These are phyloP conservation scores for Maniola jurtina DNA, from an alignment of 1,140 invertebrate species.

Conservation along the genomic window DNA sequence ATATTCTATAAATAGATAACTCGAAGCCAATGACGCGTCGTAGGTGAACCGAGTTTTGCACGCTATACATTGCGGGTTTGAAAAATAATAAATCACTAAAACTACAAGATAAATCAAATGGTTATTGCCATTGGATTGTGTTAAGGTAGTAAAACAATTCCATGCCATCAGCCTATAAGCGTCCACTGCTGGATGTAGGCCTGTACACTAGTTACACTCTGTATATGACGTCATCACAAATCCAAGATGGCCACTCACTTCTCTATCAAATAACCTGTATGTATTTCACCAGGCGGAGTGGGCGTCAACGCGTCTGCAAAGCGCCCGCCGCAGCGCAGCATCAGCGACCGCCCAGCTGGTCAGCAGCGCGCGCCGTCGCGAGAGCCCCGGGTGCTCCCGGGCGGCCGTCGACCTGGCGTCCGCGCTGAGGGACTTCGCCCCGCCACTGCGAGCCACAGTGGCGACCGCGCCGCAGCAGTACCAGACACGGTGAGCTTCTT, in stretches of 20 bases:
- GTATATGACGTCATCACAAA: too few relatives aligned
- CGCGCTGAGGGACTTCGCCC: constrained; percentile 85
- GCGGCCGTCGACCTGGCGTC: constrained; percentile 79
- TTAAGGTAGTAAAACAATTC: too few relatives aligned
- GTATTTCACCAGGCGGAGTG: constrained; percentile 81
- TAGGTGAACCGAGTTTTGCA: too few relatives aligned
- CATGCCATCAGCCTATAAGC: too few relatives aligned
- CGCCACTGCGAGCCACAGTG: constrained; percentile 84
- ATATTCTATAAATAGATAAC: too few relatives aligned
- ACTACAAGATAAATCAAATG: too few relatives aligned
- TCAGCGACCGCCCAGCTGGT: constrained; percentile 88
- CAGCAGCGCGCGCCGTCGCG: constrained; percentile 93
- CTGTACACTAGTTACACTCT: too few relatives aligned
- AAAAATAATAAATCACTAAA: too few relatives aligned
- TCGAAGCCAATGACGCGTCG: too few relatives aligned
- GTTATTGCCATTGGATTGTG: too few relatives aligned
- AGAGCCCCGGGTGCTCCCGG: constrained; percentile 72
- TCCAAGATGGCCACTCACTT: not conserved
- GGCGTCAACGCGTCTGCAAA: constrained; percentile 85
- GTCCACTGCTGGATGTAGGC: too few relatives aligned
- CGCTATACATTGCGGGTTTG: too few relatives aligned
- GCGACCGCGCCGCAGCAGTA: constrained; percentile 82
- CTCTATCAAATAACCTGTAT: not conserved
- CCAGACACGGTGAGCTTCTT: constrained; percentile 62
- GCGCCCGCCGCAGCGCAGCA: constrained; percentile 82